phyloP scores from a whole-genome alignment of 2,113 vertebrate genomes.

The Melospiza melodia region DNA sequence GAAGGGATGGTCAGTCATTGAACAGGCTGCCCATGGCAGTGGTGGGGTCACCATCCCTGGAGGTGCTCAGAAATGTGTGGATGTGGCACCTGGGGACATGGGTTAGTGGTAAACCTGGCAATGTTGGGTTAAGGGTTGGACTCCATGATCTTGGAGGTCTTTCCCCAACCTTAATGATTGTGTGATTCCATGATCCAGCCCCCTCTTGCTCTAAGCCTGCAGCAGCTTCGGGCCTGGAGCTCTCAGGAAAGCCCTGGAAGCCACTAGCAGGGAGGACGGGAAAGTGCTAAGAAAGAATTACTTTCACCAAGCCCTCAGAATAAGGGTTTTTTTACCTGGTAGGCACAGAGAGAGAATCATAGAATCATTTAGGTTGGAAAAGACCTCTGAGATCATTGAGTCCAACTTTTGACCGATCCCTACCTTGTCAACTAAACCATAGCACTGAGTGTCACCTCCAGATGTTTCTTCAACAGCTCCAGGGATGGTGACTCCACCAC shows the following conservation, averaged over 20 bases:
- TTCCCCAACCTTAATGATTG: background rate
- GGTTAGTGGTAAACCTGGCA: background rate
- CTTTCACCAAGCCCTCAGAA: background rate
- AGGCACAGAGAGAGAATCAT: background rate
- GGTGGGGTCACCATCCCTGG: background rate
- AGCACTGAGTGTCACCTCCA: background rate
- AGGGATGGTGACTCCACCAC: background rate
- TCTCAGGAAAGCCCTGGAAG: background rate
- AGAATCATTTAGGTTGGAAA: background rate
- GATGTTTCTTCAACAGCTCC: background rate
- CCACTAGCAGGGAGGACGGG: background rate
- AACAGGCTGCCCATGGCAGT: background rate
- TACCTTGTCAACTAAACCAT: background rate
- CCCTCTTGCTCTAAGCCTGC: background rate
- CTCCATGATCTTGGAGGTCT: background rate
- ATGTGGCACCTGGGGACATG: background rate
- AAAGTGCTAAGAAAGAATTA: background rate
- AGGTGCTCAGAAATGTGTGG: background rate
- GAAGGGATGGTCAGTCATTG: background rate
- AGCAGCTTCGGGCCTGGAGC: background rate
- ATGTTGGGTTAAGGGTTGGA: background rate
- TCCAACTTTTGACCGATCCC: background rate
- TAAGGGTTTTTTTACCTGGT: background rate
- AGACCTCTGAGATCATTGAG: background rate
- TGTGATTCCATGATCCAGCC: background rate